Evolutionary conservation across 2,113 vertebrate species (phyloP).

Genomic region (Nerophis lumbriciformis): DNA sequence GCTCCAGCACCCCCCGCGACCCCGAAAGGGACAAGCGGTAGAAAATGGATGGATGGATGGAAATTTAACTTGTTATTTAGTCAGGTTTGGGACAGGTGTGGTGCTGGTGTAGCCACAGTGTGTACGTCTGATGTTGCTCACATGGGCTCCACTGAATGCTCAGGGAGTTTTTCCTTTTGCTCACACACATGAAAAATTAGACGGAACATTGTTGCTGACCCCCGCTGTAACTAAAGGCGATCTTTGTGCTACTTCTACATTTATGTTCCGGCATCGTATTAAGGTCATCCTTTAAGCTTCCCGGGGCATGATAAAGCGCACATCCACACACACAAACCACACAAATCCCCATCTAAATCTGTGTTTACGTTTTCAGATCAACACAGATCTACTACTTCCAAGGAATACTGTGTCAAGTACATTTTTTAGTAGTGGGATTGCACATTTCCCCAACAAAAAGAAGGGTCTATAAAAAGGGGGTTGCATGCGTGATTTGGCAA

Average conservation of each 20-base stretch:
- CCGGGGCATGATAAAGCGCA: constrained; percentile 3
- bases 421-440: not conserved
- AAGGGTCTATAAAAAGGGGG: not conserved
- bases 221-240: not conserved
- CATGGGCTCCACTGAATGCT: no score
- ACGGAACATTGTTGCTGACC: no score
- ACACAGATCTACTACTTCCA: not conserved
- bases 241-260: constrained; percentile 33
- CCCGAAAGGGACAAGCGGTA: no score
- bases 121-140: no score
- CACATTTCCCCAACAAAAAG: not conserved
- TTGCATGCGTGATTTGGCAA: constrained; percentile 41
- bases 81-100: no score
- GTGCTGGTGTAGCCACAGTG: no score
- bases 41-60: no score
- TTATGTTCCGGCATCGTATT: constrained; percentile 60
- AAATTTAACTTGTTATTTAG: no score
- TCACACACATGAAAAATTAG: no score
- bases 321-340: constrained; percentile 5
- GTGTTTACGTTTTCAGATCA: constrained; percentile 8
- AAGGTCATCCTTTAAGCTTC: constrained; percentile 64
- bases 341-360: constrained; percentile 7
- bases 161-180: no score
- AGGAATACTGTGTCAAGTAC: not conserved
- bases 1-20: no score